Evolutionary conservation across 1,140 invertebrate species (phyloP), one percentile per base, ranked within the genome.

Genomic region (Leptoteleia sp.): DNA sequence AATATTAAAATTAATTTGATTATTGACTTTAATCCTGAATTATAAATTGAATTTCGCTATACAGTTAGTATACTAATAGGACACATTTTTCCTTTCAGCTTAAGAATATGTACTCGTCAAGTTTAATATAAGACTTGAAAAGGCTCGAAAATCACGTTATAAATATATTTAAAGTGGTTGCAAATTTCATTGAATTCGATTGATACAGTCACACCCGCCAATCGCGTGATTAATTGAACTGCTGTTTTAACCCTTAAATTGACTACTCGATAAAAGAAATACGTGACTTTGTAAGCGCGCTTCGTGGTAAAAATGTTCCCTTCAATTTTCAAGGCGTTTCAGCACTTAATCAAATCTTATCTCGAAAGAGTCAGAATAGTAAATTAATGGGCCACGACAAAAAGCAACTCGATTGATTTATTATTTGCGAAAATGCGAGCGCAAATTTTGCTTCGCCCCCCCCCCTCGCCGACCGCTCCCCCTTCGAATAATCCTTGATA

Each of bases 211-310:
- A 43, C 50, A 43, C 52, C 48, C 52, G 48, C 37, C 59, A 65
- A 65, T 75, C 38, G 48, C 55, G 47, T 73, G 57, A 64, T 73
- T 73, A 73, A 73, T 75, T 59, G 71, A 65, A 65, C 43, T 59
- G 71, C 54, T 52, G 25, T 45, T 67, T 76, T 67, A 54, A 61
- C 40, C 71, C 62, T 61, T 47, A 67, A 76, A 76, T 67, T 61
- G 61, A 67, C 71, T 76, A 29, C 4, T 45, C 31, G 71, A 61
- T 75, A 64, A 75, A 67, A 75, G 61, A 75, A 75, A 75, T 75
- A 75, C 71, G 71, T 75, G 71, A 75, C 71, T 75, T 54, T 54
- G 70, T 42, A 37, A 50, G 45, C 40, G 22, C 61, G 35, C 8
- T 31, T 22, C 12, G 25, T 13, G 16, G 11, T 17, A 70, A 64